A percentile compares a stretch with the other conserved stretches of the same genome.
phyloP scores from a whole-genome alignment of 2,888 invertebrate genomes.

The Heliconius sara region DNA sequence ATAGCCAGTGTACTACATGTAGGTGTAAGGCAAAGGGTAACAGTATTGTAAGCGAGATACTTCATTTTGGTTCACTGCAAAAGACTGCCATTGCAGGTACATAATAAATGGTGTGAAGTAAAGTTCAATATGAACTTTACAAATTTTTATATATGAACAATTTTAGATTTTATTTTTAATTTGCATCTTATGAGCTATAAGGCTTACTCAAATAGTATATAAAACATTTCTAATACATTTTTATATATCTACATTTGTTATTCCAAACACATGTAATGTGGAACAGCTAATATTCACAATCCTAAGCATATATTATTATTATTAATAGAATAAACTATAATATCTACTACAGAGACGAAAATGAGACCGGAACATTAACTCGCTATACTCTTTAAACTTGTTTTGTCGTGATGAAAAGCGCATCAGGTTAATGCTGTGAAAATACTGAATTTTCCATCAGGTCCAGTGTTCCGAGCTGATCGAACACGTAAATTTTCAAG shows the following conservation, averaged over 20 bases:
- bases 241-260: no score
- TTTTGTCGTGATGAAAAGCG: neutral
- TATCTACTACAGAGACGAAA: no score
- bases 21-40: constrained; percentile 64
- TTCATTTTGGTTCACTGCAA: constrained; percentile 57
- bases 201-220: no score
- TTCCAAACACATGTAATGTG: no score
- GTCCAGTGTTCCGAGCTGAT: neutral
- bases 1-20: constrained; percentile 57
- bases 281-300: no score
- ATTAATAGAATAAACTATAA: neutral
- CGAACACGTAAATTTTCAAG: neutral
- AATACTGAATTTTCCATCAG: neutral
- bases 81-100: constrained; percentile 45
- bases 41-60: constrained; percentile 55
- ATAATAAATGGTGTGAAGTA: constrained; percentile 16
- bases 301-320: neutral
- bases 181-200: no score
- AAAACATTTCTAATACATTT: no score
- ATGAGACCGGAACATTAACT: neutral
- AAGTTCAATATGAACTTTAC: neutral
- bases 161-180: no score
- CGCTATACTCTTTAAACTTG: neutral
- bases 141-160: neutral
- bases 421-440: neutral